phyloP scores from a whole-genome alignment of 2,888 invertebrate species.

The Phortica okadai region DNA sequence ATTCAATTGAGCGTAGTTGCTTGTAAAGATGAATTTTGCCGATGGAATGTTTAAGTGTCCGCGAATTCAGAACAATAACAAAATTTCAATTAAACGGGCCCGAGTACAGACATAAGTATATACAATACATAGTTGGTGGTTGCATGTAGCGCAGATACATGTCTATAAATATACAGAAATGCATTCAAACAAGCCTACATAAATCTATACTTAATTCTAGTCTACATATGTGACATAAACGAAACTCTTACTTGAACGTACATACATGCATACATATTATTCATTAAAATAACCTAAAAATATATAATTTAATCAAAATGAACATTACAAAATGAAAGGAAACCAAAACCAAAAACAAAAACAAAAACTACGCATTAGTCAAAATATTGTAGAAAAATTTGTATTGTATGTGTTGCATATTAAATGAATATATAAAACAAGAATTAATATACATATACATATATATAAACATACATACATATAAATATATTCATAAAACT shows the following conservation, averaged over 20 bases:
- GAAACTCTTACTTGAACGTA: neutral
- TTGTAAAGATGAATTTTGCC: neutral
- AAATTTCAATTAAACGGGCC: too few species aligned
- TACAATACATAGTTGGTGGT: too few species aligned
- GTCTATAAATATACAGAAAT: conserved; percentile 26
- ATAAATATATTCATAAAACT: neutral
- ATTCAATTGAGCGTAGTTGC: neutral
- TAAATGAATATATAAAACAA: conserved; percentile 13
- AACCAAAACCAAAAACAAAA: conserved; percentile 10
- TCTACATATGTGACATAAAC: neutral
- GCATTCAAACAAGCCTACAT: conserved; percentile 43
- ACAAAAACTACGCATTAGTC: neutral
- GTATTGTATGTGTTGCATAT: conserved; percentile 19
- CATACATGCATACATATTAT: neutral
- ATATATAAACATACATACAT: conserved; percentile 17
- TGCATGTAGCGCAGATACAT: too few species aligned
- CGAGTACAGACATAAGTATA: too few species aligned
- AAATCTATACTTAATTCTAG: neutral
- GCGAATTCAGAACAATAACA: conserved; percentile 15
- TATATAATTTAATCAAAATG: conserved; percentile 17
- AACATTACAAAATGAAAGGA: neutral
- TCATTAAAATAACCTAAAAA: conserved; percentile 18
- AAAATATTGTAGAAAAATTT: conserved; percentile 24
- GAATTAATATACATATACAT: conserved; percentile 7
- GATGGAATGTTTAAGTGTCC: neutral